Base-by-base conservation (phyloP, 1,140 invertebrate species). In the Pantala flavescens region DNA sequence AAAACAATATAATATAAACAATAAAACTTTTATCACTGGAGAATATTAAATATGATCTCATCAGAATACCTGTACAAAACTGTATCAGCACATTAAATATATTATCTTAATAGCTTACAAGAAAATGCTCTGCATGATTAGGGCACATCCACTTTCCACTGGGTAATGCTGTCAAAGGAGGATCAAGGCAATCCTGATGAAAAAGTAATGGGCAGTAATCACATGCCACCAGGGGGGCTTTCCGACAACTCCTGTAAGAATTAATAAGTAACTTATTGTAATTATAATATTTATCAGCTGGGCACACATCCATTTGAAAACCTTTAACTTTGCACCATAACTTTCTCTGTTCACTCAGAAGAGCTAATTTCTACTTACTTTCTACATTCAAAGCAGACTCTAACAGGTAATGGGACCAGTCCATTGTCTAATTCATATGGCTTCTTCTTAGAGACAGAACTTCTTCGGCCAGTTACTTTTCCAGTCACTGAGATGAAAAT, bases 121-220 rank as follows among this genome's bases (percentile, higher is more conserved):
- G 86, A 78, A 90, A 89, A 80, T 95, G 92, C 84, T 98, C 94
- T 0, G 93, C 89, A 84, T 98, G 97, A 84, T 95, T 94, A 0
- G 96, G 96, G 84, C 97, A 98, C 95, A 98, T 98, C 96, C 96
- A 98, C 24, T 90, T 84, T 0, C 92, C 93, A 23, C 90, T 90
- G 0, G 96, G 96, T 75, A 94, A 85, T 9, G 90, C 88, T 0
- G 94, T 93, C 23, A 98, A 83, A 0, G 96, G 96, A 21, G 96
- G 95, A 82, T 97, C 91, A 28, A 98, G 82, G 81, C 97, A 98
- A 81, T 98, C 96, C 76, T 94, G 86, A 83, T 98, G 96, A 82
- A 92, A 98, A 78, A 91, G 88, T 71, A 94, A 83, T 0, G 93
- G 90, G 82, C 97, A 98, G 82, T 93, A 98, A 84, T 98, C 96